Percentiles rank a stretch among this genome's conserved stretches.
phyloP scores from a whole-genome alignment of 2,113 vertebrate genomes.

The Alaudala cheleensis region DNA sequence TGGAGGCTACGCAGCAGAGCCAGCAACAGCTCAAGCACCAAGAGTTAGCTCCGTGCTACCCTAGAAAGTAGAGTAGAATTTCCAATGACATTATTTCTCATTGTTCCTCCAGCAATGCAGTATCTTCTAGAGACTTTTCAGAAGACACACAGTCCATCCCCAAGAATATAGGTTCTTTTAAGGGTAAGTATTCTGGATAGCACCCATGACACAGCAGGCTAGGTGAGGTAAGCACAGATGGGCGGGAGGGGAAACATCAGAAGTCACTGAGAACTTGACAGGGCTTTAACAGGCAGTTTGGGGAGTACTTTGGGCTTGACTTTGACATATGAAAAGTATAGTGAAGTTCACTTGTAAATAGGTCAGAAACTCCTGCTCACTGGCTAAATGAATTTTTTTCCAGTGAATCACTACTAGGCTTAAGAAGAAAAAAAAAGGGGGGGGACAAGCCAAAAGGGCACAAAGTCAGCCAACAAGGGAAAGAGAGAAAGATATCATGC shows the following conservation, averaged over 20 bases:
- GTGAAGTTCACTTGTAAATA: slow-evolving; percentile 5
- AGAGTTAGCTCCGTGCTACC: neutral
- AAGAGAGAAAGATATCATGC: neutral
- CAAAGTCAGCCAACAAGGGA: slow-evolving; percentile 23
- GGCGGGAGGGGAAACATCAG: neutral
- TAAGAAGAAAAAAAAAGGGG: neutral
- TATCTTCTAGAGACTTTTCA: neutral
- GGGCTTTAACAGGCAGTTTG: neutral
- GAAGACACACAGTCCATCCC: neutral
- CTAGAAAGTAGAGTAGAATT: neutral
- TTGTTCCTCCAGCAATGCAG: neutral
- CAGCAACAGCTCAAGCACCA: neutral
- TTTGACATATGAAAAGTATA: neutral
- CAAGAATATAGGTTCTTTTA: neutral
- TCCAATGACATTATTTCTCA: neutral
- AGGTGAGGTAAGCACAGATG: neutral
- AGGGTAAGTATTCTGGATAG: neutral
- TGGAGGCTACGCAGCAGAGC: neutral
- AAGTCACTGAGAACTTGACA: neutral
- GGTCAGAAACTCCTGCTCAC: slow-evolving; percentile 5
- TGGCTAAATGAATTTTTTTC: slow-evolving; percentile 15
- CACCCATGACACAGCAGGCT: neutral
- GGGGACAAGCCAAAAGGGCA: slow-evolving; percentile 4
- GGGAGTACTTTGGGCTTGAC: neutral
- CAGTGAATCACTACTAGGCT: neutral